phyloP scores from a whole-genome alignment of 2,888 invertebrate species.

The Oscheius sp. region DNA sequence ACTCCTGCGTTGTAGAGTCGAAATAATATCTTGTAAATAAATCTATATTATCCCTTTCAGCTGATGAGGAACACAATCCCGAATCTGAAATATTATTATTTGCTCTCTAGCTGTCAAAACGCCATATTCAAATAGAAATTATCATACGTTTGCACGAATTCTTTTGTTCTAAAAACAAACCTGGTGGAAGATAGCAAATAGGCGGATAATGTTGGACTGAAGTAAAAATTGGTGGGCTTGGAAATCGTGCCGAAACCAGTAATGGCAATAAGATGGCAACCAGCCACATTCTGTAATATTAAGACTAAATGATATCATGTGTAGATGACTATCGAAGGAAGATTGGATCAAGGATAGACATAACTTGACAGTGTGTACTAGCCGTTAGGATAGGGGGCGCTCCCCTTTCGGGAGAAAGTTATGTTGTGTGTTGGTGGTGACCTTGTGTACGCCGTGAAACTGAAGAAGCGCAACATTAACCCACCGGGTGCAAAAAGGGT shows the following conservation, averaged over 20 bases:
- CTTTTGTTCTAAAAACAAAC: slow-evolving; percentile 20
- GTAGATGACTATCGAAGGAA: background rate
- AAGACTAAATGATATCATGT: background rate
- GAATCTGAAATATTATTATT: slow-evolving; percentile 62
- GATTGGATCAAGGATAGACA: background rate
- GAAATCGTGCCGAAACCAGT: slow-evolving; percentile 42
- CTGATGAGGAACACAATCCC: slow-evolving; percentile 50
- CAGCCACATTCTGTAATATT: slow-evolving; percentile 2
- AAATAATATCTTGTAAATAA: slow-evolving; percentile 57
- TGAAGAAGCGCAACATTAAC: too few species aligned
- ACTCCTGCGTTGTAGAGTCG: slow-evolving; percentile 62
- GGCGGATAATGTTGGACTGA: slow-evolving; percentile 64
- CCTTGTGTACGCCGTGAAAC: too few species aligned
- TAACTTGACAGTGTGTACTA: background rate
- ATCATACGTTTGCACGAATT: background rate
- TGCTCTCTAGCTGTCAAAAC: background rate
- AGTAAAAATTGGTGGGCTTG: slow-evolving; percentile 69
- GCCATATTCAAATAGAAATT: slow-evolving; percentile 3
- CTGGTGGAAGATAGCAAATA: slow-evolving; percentile 67
- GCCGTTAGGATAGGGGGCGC: background rate
- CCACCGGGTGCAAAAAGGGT: too few species aligned
- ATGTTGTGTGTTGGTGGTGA: too few species aligned
- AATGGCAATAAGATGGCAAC: slow-evolving; percentile 16
- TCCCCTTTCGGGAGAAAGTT: too few species aligned
- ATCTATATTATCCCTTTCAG: slow-evolving; percentile 39